These are phyloP conservation scores for Pachycephala philippinensis DNA, from an alignment of 2,113 vertebrate species.

Conservation along the genomic window DNA sequence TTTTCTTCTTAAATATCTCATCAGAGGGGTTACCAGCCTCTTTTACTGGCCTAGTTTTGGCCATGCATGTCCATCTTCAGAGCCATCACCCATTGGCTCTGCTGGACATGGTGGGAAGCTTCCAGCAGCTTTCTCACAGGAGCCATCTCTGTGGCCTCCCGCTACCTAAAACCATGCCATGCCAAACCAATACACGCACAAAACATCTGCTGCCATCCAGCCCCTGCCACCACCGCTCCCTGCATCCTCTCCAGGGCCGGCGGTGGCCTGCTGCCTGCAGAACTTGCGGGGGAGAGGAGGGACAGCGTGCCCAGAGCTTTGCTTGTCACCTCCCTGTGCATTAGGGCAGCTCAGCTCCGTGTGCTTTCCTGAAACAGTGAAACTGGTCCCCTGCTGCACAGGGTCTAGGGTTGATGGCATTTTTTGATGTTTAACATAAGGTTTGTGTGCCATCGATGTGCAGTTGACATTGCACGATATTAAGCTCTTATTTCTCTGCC, in stretches of 20 bases:
- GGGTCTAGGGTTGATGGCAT: rapidly evolving
- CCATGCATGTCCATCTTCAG: background rate
- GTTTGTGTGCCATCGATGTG: background rate
- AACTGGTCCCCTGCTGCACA: rapidly evolving
- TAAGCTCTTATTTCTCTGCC: background rate
- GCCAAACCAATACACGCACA: background rate
- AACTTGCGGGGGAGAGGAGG: background rate
- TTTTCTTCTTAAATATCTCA: background rate
- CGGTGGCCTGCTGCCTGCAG: background rate
- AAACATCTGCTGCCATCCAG: background rate
- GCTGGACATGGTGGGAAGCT: background rate
- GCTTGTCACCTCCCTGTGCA: background rate
- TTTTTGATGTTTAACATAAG: background rate
- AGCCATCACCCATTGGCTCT: background rate
- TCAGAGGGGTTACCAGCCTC: background rate
- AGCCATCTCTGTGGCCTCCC: background rate
- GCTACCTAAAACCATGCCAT: background rate
- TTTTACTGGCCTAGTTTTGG: background rate
- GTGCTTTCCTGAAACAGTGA: rapidly evolving
- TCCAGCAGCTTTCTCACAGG: background rate
- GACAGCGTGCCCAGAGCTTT: background rate
- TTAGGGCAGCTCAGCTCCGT: rapidly evolving
- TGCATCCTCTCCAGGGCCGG: rapidly evolving
- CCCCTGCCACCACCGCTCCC: background rate
- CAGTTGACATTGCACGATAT: rapidly evolving